Evolutionary conservation across 2,888 invertebrate genomes (phyloP), one percentile per base, ranked within the genome.

Genomic region (Lochmaea crataegi): DNA sequence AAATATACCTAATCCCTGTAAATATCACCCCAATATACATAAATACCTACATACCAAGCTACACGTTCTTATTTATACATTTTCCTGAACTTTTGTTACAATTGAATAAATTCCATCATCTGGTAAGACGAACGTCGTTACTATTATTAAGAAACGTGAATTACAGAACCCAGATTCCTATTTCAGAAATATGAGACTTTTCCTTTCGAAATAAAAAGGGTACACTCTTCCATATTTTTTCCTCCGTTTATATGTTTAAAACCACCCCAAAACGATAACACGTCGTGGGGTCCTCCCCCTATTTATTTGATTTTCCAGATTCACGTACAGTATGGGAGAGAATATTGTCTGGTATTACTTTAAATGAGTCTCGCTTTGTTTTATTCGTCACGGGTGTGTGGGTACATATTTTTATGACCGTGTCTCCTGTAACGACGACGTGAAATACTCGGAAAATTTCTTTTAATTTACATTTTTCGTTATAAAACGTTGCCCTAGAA

Each of bases 281-380:
- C 58, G 26, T 57, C 38, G 65, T 61, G 66, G 68, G 72, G 64
- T 66, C 72, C 71, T 68, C 64, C 57, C 72, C 68, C 77, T 76
- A 75, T 78, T 75, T 75, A 75, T 78, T 75, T 73, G 75, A 75
- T 78, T 78, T 78, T 74, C 74, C 75, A 76, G 66, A 68, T 68
- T 68, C 70, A 32, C 57, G 70, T 70, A 57, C 57, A 57, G 65
- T 75, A 68, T 63, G 56, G 68, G 42, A 75, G 72, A 75, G 75
- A 77, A 75, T 75, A 60, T 78, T 77, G 76, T 75, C 60, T 74
- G 75, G 63, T 68, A 76, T 79, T 75, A 77, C 71, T 71, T 75
- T 75, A 76, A 77, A 77, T 74, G 77, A 75, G 74, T 75, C 61
- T 75, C 75, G 74, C 77, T 78, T 78, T 79, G 77, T 78, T 78